A percentile compares a stretch with the other conserved stretches of the same genome.
phyloP scores from a whole-genome alignment of 2,888 invertebrate genomes.

The Augiades crinisus region DNA sequence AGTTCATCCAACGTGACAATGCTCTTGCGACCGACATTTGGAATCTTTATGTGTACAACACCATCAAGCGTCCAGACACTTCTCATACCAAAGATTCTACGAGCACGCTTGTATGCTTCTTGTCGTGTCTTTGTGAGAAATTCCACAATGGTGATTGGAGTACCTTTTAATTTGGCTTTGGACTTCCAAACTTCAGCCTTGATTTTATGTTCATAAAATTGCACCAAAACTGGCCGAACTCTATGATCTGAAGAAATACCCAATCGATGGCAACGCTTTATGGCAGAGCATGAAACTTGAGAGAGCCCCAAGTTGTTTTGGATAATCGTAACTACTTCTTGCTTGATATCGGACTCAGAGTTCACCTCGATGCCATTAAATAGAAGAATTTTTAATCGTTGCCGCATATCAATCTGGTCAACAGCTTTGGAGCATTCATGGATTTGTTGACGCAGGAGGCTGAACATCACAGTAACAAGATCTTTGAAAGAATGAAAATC shows the following conservation, averaged over 20 bases:
- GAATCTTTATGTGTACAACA: background rate
- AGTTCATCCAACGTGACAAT: no score
- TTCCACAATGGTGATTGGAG: background rate
- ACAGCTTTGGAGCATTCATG: background rate
- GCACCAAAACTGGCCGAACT: background rate
- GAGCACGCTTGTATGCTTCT: background rate
- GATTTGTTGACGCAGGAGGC: background rate
- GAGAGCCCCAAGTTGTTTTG: background rate
- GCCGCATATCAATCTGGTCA: background rate
- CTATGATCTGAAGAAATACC: background rate
- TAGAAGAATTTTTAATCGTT: background rate
- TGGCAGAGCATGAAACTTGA: background rate
- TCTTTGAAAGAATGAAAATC: no score
- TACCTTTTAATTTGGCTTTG: background rate
- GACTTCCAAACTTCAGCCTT: background rate
- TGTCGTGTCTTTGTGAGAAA: background rate
- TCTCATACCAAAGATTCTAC: background rate
- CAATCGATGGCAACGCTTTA: conserved; percentile 1
- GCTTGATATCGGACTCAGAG: background rate
- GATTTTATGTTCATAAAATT: background rate
- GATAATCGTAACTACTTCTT: background rate
- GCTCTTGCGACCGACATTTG: background rate
- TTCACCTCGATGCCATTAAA: background rate
- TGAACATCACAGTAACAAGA: no score
- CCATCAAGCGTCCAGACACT: background rate